Percentiles rank a stretch among this genome's conserved stretches.
These are phyloP conservation scores for Eubasilissa regina DNA, from an alignment of 1,140 invertebrate genomes.

Conservation along the genomic window DNA sequence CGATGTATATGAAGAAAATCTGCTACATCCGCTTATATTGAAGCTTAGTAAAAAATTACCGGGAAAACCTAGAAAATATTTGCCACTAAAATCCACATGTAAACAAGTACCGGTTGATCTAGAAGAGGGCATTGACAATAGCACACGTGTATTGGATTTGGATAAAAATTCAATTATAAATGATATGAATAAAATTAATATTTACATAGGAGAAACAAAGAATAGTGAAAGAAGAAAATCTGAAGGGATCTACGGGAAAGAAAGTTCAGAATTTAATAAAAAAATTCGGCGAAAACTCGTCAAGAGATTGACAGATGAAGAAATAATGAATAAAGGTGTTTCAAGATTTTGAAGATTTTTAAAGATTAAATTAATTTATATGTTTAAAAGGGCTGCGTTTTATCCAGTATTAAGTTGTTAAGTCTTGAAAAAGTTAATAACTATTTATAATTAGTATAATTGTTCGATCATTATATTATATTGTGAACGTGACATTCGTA, in stretches of 20 bases:
- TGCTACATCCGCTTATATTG: slow-evolving; percentile 77
- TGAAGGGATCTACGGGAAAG: neutral
- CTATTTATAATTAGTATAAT: too few species aligned
- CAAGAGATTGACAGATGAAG: too few species aligned
- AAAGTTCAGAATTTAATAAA: neutral
- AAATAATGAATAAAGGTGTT: too few species aligned
- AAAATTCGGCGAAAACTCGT: too few species aligned
- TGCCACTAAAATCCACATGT: neutral
- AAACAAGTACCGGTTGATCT: neutral
- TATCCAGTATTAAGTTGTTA: too few species aligned
- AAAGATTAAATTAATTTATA: too few species aligned
- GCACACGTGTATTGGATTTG: neutral
- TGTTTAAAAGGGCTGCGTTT: too few species aligned
- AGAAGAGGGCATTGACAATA: neutral
- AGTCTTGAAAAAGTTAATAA: too few species aligned
- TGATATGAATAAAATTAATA: neutral
- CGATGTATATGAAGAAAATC: slow-evolving; percentile 78
- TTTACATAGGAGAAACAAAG: neutral
- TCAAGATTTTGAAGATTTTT: too few species aligned
- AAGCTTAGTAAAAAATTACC: slow-evolving; percentile 73
- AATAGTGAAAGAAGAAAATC: neutral
- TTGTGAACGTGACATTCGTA: too few species aligned
- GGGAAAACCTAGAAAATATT: slow-evolving; percentile 66
- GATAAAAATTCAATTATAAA: too few species aligned
- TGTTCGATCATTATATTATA: too few species aligned